Evolutionary conservation across 2,888 invertebrate species (phyloP).

Genomic region (Gisinianus flammeolus): DNA sequence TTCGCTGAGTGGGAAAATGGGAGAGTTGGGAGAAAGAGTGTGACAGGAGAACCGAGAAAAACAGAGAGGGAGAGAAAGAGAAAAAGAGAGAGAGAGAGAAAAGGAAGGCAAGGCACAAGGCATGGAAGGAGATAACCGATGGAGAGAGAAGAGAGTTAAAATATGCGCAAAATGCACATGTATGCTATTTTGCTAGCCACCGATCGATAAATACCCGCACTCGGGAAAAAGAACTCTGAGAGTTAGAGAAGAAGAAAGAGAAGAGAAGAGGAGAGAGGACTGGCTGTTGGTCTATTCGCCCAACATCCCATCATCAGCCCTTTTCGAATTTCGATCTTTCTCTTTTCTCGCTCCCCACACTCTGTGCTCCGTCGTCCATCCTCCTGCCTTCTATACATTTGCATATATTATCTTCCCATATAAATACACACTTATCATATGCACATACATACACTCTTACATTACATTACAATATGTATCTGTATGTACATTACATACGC

Average conservation of each 20-base stretch:
- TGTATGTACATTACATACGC: background rate
- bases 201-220: slow-evolving; percentile 45
- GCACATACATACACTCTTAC: background rate
- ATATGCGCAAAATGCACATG: slow-evolving; percentile 41
- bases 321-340: slow-evolving; percentile 36
- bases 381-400: background rate
- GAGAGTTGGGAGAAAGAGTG: slow-evolving; percentile 15
- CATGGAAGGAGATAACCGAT: slow-evolving; percentile 30
- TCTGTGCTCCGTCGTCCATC: background rate
- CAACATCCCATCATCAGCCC: slow-evolving; percentile 38
- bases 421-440: background rate
- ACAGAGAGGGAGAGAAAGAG: slow-evolving; percentile 14
- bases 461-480: background rate
- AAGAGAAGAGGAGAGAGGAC: slow-evolving; percentile 13
- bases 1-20: slow-evolving; percentile 38
- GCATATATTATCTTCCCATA: background rate
- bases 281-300: slow-evolving; percentile 36
- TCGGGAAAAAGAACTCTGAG: slow-evolving; percentile 31
- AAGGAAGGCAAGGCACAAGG: background rate
- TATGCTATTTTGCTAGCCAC: slow-evolving; percentile 43
- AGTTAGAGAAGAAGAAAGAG: background rate
- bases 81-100: slow-evolving; percentile 16
- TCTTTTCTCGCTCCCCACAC: slow-evolving; percentile 1
- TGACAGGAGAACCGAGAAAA: background rate
- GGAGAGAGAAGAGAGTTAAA: slow-evolving; percentile 40